Evolutionary conservation across 2,113 vertebrate species (phyloP), one percentile per base, ranked within the genome.

Genomic region (Bufo bufo): DNA sequence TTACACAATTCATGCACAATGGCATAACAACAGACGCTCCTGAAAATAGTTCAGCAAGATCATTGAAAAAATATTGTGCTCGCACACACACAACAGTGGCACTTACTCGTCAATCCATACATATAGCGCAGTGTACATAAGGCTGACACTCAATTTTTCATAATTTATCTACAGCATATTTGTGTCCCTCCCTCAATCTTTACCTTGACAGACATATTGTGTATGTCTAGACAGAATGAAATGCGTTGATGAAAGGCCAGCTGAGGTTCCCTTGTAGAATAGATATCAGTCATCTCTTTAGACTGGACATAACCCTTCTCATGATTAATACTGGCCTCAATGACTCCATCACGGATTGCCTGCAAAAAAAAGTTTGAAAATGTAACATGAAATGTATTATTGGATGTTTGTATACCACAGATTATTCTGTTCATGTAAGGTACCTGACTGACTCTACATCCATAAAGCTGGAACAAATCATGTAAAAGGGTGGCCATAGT

Each of bases 161-260:
- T 33, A 33, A 33, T 33, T 33, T 33, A 33, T 33, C 33, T 33
- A 33, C 33, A 33, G 58, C 16, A 20, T 56, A 13, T 33, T 2
- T 56, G 2, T 23, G 20, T 56, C 17, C 50, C 75, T 78, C 20
- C n/a, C 77, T 0, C 13, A 0, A 0, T 92, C 88, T 17, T 69
- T 92, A 99, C 98, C 98, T 99, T 99, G 87, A 99, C 98, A 0
- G 98, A 99, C 98, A 99, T 99, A 95, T 99, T 99, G 96, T 99
- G 98, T 89, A 99, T 99, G 91, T 99, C 98, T 12, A 99, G 95
- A 90, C 98, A 99, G 95, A 99, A 99, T 88, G 97, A 97, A 94
- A 99, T 99, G 79, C 98, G 96, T 94, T 99, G 98, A 92, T 99
- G 98, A 85, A 99, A 99, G 1, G 98, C 98, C 59, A 99, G 94